A percentile compares a stretch with the other conserved stretches of the same genome.
Conservation (phyloP, 2,888 invertebrate genomes). For the Nematopogon swammerdamellus region DNA sequence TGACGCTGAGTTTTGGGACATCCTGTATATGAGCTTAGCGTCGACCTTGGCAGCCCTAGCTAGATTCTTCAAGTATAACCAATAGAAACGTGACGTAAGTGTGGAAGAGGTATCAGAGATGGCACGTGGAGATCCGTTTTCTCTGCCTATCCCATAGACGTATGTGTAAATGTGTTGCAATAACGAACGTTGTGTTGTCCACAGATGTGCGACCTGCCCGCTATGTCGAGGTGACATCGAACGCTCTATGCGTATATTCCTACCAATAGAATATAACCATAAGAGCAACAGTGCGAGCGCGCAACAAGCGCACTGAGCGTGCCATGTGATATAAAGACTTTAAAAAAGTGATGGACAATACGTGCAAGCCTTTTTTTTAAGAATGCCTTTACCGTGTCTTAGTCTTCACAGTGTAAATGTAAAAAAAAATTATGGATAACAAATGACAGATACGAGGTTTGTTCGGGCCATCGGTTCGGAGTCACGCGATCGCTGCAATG, state of each 20-base stretch:
- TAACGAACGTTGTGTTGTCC: conserved; percentile 16
- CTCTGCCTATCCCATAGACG: no score
- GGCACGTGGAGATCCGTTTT: no score
- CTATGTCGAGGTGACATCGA: conserved; percentile 70
- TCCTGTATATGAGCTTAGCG: no score
- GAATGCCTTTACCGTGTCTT: conserved; percentile 21
- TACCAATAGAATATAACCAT: conserved; percentile 59
- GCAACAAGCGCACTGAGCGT: conserved; percentile 35
- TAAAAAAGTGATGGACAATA: conserved; percentile 14
- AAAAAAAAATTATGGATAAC: conserved; percentile 15
- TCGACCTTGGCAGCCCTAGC: no score
- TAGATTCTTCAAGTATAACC: no score
- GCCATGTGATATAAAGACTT: conserved; percentile 20
- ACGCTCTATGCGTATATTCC: conserved; percentile 66
- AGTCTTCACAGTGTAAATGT: conserved; percentile 4
- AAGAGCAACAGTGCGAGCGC: conserved; percentile 14
- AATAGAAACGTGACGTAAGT: no score
- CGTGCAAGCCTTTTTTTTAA: conserved; percentile 24
- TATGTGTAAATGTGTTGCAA: no score
- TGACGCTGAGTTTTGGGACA: no score
- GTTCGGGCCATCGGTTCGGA: no score
- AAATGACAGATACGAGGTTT: no score
- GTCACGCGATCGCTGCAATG: no score
- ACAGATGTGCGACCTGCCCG: conserved; percentile 70
- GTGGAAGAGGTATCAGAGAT: no score